Conservation (phyloP, 2,888 invertebrate genomes). For the Tachina fera region DNA sequence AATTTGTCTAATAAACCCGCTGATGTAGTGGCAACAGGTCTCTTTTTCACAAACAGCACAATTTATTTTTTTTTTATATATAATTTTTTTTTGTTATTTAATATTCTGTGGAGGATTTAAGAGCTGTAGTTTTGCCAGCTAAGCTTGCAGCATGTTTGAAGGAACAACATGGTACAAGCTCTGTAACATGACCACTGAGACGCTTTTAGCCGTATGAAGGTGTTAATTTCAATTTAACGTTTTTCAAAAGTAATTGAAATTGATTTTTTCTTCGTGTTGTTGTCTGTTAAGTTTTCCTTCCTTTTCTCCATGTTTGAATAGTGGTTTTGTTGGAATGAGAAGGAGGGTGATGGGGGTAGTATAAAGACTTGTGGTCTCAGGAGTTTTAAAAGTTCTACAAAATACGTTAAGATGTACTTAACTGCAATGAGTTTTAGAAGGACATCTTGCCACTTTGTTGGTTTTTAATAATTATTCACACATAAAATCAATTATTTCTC, state of each 20-base stretch:
- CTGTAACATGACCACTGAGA: slow-evolving; percentile 67
- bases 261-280: slow-evolving; percentile 40
- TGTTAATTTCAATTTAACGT: slow-evolving; percentile 74
- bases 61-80: slow-evolving; percentile 7
- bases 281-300: slow-evolving; percentile 2
- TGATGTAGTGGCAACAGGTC: slow-evolving; percentile 70
- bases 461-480: too few species aligned
- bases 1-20: slow-evolving; percentile 74
- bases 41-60: slow-evolving; percentile 45
- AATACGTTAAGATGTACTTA: not conserved
- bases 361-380: not conserved
- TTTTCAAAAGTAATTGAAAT: slow-evolving; percentile 73
- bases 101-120: slow-evolving; percentile 53
- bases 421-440: not conserved
- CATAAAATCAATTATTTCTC: too few species aligned
- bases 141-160: slow-evolving; percentile 10
- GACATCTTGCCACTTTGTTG: too few species aligned
- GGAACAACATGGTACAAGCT: slow-evolving; percentile 39
- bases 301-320: slow-evolving; percentile 17
- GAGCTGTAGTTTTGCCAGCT: slow-evolving; percentile 30
- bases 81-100: not conserved
- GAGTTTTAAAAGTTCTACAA: not conserved
- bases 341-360: not conserved
- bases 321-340: not conserved
- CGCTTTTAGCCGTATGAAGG: slow-evolving; percentile 73